Conservation (phyloP, 2,888 invertebrate species). For the Sphinx pinastri region DNA sequence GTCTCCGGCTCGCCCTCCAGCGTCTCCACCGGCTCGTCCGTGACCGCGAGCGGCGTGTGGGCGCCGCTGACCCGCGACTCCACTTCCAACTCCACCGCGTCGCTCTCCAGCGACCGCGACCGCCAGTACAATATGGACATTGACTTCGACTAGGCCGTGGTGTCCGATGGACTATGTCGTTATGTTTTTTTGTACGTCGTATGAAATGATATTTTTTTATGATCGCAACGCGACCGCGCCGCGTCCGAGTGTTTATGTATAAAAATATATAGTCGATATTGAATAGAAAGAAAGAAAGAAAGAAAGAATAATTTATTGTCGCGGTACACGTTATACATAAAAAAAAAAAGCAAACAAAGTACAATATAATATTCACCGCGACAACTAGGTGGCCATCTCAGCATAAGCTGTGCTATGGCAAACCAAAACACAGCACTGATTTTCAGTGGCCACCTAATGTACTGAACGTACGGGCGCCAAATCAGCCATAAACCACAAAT, state of each 20-base stretch:
- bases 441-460: too few relatives aligned
- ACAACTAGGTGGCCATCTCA: too few relatives aligned
- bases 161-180: background rate
- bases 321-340: too few relatives aligned
- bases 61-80: slow-evolving; percentile 46
- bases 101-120: slow-evolving; percentile 54
- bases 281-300: slow-evolving; percentile 32
- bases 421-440: too few relatives aligned
- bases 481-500: too few relatives aligned
- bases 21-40: slow-evolving; percentile 29
- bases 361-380: too few relatives aligned
- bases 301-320: too few relatives aligned
- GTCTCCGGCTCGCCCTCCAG: slow-evolving; percentile 31
- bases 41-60: slow-evolving; percentile 51
- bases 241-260: slow-evolving; percentile 10
- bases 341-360: too few relatives aligned
- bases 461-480: too few relatives aligned
- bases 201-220: slow-evolving; percentile 5
- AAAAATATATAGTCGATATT: slow-evolving; percentile 15
- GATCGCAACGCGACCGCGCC: slow-evolving; percentile 12
- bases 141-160: slow-evolving; percentile 67
- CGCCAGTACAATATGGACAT: slow-evolving; percentile 77
- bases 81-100: slow-evolving; percentile 44
- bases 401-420: too few relatives aligned
- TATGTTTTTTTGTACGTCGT: background rate